Evolutionary conservation across 2,113 vertebrate species (phyloP), one percentile per base, ranked within the genome.

Genomic region (Verasper variegatus): DNA sequence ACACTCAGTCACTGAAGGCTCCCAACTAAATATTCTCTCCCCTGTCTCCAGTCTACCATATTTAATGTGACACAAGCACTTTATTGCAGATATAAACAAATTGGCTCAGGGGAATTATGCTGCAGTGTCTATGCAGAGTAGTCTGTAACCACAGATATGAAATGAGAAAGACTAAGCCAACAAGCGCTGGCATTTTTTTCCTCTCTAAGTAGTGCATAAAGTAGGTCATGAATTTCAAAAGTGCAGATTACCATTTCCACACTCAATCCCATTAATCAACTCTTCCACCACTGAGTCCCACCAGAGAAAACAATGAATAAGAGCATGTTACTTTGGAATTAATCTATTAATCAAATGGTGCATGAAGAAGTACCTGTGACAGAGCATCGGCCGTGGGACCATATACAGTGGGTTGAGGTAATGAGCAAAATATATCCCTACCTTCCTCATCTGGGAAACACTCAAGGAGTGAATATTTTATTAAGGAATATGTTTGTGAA

Each of bases 271-370:
- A 94, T 94, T 94, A 93, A 94, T 94, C 92, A 94, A 80, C 31
- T 26, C 75, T 90, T 86, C 78, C 31, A 8, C 84, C 70, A 58
- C 69, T 26, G 81, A 83, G 77, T 87, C 88, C 91, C 92, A 92
- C 85, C 82, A 86, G 93, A 93, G 91, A 88, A 88, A 94, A 93
- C 90, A 92, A 92, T 81, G 86, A 90, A 86, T 86, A 89, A 90
- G 80, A 76, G 74, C 74, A 76, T 81, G 86, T 92, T 93, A 88
- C 84, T 84, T 74, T 76, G 65, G 82, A 92, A 92, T 92, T 89
- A 91, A 92, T 93, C 88, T 87, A 94, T 92, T 93, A 92, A 93
- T 94, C 91, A 93, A 92, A 81, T 68, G 80, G 83, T 5, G 59
- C 81, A 82, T 87, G 80, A 88, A 84, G 61, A 89, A 85, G 83